Evolutionary conservation across 2,888 invertebrate genomes (phyloP).

Genomic region (Xylocampa areola): DNA sequence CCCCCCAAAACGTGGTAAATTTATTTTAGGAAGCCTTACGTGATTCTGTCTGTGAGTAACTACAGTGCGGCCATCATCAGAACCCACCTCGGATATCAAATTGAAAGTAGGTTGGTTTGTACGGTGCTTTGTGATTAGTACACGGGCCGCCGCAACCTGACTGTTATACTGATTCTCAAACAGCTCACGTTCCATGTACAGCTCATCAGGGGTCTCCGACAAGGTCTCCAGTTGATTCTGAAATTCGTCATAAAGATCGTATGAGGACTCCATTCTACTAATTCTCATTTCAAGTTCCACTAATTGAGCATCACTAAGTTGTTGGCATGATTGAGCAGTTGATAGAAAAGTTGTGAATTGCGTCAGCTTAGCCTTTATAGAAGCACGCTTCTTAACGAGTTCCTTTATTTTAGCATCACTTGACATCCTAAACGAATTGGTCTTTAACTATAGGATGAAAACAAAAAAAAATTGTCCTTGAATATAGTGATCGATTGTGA

Average conservation of each 20-base stretch:
- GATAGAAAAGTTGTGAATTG: not conserved
- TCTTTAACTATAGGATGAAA: too few relatives aligned
- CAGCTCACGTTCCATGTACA: not conserved
- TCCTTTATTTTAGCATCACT: not conserved
- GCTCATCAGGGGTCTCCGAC: slow-evolving; percentile 4
- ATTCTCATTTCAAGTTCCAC: not conserved
- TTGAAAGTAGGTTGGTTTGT: not conserved
- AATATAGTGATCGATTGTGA: too few relatives aligned
- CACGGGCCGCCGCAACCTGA: slow-evolving; percentile 2
- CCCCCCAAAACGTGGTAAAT: slow-evolving; percentile 2
- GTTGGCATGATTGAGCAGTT: slow-evolving; percentile 1
- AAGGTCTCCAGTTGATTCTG: slow-evolving; percentile 3
- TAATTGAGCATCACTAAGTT: not conserved
- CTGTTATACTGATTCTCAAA: slow-evolving; percentile 2
- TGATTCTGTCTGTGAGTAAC: slow-evolving; percentile 6
- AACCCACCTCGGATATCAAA: not conserved
- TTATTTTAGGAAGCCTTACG: slow-evolving; percentile 3
- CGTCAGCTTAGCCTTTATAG: slow-evolving; percentile 1
- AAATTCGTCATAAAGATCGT: slow-evolving; percentile 1
- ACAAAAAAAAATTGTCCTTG: too few relatives aligned
- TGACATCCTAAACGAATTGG: not conserved
- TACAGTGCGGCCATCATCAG: slow-evolving; percentile 1
- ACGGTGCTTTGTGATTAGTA: not conserved
- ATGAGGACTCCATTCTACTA: slow-evolving; percentile 1
- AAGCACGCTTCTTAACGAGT: not conserved